Conservation (phyloP, 2,888 invertebrate species). For the Petrolisthes cinctipes region DNA sequence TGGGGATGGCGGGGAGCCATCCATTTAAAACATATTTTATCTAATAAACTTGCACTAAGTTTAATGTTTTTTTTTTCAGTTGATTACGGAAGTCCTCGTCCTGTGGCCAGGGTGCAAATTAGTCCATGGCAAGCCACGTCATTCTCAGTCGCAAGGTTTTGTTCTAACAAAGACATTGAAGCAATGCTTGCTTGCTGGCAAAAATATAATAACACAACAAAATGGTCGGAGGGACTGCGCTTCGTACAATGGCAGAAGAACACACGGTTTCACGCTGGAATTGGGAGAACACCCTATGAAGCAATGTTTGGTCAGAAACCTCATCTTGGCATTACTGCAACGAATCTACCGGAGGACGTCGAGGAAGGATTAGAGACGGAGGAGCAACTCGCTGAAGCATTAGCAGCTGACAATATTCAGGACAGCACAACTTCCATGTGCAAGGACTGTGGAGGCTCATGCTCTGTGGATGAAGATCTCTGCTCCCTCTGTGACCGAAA, state of each 20-base stretch:
- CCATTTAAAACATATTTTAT: not conserved
- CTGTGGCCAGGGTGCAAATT: constrained; percentile 55
- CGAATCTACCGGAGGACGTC: constrained; percentile 25
- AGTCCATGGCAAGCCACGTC: too few species aligned
- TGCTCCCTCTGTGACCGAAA: constrained; percentile 31
- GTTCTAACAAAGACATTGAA: too few species aligned
- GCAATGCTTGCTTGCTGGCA: too few species aligned
- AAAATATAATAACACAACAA: too few species aligned
- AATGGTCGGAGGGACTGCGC: too few species aligned
- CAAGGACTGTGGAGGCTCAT: constrained; percentile 17
- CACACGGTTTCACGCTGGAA: constrained; percentile 58
- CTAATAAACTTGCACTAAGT: not conserved
- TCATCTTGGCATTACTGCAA: constrained; percentile 29
- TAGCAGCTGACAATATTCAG: constrained; percentile 30
- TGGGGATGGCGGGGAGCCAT: not conserved
- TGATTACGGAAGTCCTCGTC: constrained; percentile 31
- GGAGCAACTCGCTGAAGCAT: constrained; percentile 67
- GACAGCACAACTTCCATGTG: constrained; percentile 24
- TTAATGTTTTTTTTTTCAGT: constrained; percentile 15
- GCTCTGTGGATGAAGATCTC: constrained; percentile 30
- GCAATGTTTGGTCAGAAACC: constrained; percentile 40
- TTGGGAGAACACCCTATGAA: constrained; percentile 47
- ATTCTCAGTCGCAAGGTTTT: too few species aligned
- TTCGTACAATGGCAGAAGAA: too few species aligned
- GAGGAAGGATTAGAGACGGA: constrained; percentile 26